These are phyloP conservation scores for Sebastiscus tertius DNA, from an alignment of 2,797 vertebrate species.

Conservation along the genomic window DNA sequence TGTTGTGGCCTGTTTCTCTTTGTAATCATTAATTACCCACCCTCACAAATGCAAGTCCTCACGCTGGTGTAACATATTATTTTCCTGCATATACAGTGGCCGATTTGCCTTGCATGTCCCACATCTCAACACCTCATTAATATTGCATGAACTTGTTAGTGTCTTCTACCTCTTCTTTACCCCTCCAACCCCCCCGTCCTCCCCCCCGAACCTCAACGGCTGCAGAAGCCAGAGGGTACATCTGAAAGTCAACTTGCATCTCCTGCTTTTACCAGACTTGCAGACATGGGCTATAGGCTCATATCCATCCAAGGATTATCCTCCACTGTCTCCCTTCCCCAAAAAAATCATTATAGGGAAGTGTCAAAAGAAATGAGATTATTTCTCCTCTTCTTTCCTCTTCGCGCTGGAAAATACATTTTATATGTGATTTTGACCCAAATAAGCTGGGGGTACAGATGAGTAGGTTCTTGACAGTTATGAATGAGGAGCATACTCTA, in stretches of 20 bases:
- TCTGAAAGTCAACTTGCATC: slow-evolving; percentile 59
- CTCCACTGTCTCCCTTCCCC: slow-evolving; percentile 32
- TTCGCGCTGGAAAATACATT: slow-evolving; percentile 68
- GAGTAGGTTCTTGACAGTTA: slow-evolving; percentile 88
- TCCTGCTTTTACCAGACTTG: slow-evolving; percentile 36
- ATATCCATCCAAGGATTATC: slow-evolving; percentile 69
- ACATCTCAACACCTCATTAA: slow-evolving; percentile 74
- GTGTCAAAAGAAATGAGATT: slow-evolving; percentile 71
- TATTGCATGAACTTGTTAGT: slow-evolving; percentile 73
- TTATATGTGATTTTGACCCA: slow-evolving; percentile 81
- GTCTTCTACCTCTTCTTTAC: slow-evolving; percentile 52
- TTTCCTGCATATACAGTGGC: slow-evolving; percentile 48
- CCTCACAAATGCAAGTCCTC: not conserved
- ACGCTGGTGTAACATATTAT: slow-evolving; percentile 45
- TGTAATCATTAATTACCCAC: not conserved
- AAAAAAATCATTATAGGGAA: slow-evolving; percentile 57
- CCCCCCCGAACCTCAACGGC: not conserved
- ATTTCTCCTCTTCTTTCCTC: slow-evolving; percentile 52
- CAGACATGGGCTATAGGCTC: slow-evolving; percentile 41
- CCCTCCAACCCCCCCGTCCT: not conserved
- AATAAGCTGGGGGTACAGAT: slow-evolving; percentile 81
- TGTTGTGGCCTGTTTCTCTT: not conserved
- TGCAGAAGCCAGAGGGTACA: slow-evolving; percentile 48
- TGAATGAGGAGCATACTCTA: slow-evolving; percentile 83
- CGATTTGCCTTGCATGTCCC: slow-evolving; percentile 68